Conservation (phyloP, 2,113 vertebrate genomes). For the Spheniscus mendiculus region DNA sequence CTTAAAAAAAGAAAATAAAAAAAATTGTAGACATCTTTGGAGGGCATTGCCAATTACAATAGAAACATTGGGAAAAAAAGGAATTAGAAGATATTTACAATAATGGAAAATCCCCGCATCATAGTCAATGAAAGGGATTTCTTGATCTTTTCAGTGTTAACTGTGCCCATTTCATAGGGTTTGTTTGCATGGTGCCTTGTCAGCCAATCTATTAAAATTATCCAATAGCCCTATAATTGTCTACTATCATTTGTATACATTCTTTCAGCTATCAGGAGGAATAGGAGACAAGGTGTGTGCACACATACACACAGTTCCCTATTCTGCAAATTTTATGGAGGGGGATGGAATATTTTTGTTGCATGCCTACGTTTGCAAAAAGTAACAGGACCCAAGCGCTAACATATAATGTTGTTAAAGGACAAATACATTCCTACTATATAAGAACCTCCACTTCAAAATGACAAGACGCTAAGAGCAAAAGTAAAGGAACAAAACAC, state of each 20-base stretch:
- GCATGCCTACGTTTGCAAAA: not conserved
- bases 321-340: not conserved
- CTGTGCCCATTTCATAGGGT: not conserved
- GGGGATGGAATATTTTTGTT: not conserved
- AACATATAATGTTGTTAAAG: not conserved
- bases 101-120: not conserved
- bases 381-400: not conserved
- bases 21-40: too few species aligned
- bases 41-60: too few species aligned
- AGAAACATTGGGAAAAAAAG: not conserved
- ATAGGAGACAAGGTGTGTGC: rapidly evolving
- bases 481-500: not conserved
- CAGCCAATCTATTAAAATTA: not conserved
- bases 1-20: not conserved
- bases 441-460: not conserved
- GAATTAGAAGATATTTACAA: not conserved
- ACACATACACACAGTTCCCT: not conserved
- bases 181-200: not conserved
- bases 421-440: not conserved
- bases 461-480: not conserved
- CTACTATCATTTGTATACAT: not conserved
- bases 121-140: not conserved
- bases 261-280: not conserved
- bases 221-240: not conserved
- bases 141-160: not conserved